Evolutionary conservation across 2,797 vertebrate genomes (phyloP).

Genomic region (Poecilia velifera): DNA sequence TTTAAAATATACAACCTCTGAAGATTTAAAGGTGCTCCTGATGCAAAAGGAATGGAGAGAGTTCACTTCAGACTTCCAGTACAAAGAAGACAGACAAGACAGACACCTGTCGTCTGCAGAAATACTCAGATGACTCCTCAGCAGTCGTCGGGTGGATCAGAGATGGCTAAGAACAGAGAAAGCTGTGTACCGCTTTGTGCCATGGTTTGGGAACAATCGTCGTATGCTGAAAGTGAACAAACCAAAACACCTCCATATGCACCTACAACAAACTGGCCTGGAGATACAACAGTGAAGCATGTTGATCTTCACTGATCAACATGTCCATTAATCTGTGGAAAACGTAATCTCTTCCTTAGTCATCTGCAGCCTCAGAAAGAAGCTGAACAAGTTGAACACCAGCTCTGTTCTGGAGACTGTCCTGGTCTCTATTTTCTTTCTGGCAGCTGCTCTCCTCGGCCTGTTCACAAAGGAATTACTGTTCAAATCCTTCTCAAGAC

Average conservation of each 20-base stretch:
- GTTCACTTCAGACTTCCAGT: neutral
- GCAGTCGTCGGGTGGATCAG: neutral
- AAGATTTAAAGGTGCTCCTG: too few species aligned
- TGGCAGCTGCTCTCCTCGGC: neutral
- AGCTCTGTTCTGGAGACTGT: neutral
- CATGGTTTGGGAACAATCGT: neutral
- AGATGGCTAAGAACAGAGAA: neutral
- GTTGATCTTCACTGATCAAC: neutral
- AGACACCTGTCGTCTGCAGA: neutral
- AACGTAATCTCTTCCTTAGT: neutral
- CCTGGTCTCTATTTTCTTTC: neutral
- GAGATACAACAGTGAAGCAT: neutral
- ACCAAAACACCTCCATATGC: neutral
- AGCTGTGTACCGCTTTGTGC: neutral
- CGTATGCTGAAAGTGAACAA: neutral
- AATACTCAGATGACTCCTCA: neutral
- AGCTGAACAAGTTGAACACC: neutral
- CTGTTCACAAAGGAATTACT: neutral
- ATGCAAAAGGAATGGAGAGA: too few species aligned
- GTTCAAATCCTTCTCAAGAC: neutral
- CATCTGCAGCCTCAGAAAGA: neutral
- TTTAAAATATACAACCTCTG: neutral
- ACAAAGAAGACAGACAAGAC: neutral
- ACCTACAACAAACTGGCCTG: neutral
- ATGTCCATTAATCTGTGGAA: neutral